These are phyloP conservation scores for Mystacornis crossleyi DNA, from an alignment of 2,113 vertebrate species.

Conservation along the genomic window DNA sequence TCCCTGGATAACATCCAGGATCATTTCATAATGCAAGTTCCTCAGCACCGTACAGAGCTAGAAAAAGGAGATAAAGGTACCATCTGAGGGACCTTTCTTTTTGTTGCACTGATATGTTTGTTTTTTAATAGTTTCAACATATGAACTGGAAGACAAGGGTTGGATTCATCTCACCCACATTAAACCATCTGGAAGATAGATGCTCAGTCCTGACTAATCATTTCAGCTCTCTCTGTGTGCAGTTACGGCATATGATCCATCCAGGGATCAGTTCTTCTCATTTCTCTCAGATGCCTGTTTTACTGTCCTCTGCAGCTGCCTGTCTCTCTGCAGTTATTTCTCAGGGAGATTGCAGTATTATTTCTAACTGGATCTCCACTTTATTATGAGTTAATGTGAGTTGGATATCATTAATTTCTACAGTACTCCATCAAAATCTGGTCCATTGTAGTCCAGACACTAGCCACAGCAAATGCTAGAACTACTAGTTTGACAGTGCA, in stretches of 20 bases:
- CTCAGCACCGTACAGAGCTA: not conserved
- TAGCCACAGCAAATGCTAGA: not conserved
- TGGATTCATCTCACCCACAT: not conserved
- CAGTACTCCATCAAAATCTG: not conserved
- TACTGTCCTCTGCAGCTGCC: not conserved
- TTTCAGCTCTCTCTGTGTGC: not conserved
- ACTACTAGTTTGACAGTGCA: not conserved
- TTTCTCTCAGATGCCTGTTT: not conserved
- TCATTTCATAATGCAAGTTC: not conserved
- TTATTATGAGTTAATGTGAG: not conserved
- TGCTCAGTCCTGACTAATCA: not conserved
- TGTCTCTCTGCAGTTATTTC: not conserved
- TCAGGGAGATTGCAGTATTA: not conserved
- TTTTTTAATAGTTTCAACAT: not conserved
- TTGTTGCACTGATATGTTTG: not conserved
- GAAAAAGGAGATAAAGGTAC: not conserved
- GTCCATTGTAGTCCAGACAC: not conserved
- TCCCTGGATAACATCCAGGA: not conserved
- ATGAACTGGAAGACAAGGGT: not conserved
- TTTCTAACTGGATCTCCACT: not conserved
- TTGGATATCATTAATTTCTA: not conserved
- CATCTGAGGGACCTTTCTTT: not conserved
- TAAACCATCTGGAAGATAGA: not conserved
- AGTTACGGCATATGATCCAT: not conserved
- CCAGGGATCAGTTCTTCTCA: not conserved